A percentile compares a stretch with the other conserved stretches of the same genome.
Evolutionary conservation across 2,113 vertebrate species (phyloP).

Genomic region (Rutilus rutilus): DNA sequence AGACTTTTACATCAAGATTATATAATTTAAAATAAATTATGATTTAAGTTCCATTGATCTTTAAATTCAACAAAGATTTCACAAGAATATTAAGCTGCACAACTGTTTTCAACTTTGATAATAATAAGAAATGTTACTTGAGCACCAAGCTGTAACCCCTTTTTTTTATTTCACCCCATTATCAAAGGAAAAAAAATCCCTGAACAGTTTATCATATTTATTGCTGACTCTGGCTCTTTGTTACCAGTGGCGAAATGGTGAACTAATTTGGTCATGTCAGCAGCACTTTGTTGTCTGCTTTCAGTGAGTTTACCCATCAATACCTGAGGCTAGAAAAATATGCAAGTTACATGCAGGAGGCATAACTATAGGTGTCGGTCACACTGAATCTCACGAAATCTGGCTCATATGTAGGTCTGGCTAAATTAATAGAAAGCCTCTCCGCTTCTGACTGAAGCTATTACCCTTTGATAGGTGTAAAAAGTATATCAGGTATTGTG

Average conservation of each 20-base stretch:
- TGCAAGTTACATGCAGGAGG: not conserved
- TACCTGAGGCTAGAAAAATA: slow-evolving; percentile 10
- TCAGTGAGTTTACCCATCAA: not conserved
- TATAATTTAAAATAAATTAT: no score
- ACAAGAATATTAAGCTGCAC: no score
- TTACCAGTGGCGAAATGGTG: not conserved
- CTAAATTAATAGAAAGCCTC: not conserved
- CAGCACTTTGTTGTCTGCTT: slow-evolving; percentile 12
- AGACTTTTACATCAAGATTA: no score
- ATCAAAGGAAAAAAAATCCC: no score
- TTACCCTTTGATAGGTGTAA: not conserved
- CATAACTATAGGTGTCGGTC: not conserved
- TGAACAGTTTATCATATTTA: not conserved
- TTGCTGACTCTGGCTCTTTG: not conserved
- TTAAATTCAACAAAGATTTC: no score
- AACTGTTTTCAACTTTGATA: no score
- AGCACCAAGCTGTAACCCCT: no score
- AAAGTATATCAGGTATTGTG: not conserved
- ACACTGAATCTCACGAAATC: not conserved
- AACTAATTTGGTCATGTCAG: not conserved
- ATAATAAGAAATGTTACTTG: no score
- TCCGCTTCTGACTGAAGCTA: not conserved
- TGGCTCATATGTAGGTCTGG: not conserved
- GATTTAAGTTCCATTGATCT: no score
- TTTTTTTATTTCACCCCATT: not conserved